A percentile compares a stretch with the other conserved stretches of the same genome.
Evolutionary conservation across 2,888 invertebrate genomes (phyloP).

Genomic region (Oegoconia quadripuncta): DNA sequence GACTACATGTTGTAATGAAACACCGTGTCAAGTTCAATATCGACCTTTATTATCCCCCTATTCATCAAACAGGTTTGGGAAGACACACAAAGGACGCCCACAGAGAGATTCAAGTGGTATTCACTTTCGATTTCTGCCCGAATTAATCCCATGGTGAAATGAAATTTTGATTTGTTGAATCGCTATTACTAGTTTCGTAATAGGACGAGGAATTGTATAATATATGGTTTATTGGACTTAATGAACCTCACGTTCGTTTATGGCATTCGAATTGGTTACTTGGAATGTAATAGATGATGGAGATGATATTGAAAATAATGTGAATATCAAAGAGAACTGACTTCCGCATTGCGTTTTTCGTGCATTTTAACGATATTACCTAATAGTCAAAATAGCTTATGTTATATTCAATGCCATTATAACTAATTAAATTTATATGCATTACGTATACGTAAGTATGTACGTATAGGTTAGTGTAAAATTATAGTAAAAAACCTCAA

Average conservation of each 20-base stretch:
- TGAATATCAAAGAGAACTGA: background rate
- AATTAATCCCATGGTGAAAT: slow-evolving; percentile 19
- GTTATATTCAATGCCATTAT: no score
- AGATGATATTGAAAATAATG: background rate
- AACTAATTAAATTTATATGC: no score
- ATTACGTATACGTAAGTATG: no score
- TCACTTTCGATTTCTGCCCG: slow-evolving; percentile 31
- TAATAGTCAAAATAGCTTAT: no score
- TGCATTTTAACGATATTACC: no score
- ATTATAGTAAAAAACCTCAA: no score
- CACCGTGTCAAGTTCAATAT: slow-evolving; percentile 22
- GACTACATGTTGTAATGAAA: slow-evolving; percentile 21
- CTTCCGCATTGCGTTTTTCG: no score
- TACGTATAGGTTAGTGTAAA: no score
- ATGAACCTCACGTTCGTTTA: slow-evolving; percentile 1
- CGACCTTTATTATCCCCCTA: slow-evolving; percentile 14
- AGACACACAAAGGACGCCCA: slow-evolving; percentile 25
- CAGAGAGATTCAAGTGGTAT: slow-evolving; percentile 19
- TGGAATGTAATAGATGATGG: background rate
- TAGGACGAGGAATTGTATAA: slow-evolving; percentile 13
- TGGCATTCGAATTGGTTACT: background rate
- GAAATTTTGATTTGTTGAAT: slow-evolving; percentile 24
- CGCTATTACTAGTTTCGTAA: slow-evolving; percentile 24
- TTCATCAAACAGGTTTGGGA: slow-evolving; percentile 21
- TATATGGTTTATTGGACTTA: slow-evolving; percentile 1